Evolutionary conservation across 2,113 vertebrate species (phyloP).

Genomic region (Ornithorhynchus anatinus): DNA sequence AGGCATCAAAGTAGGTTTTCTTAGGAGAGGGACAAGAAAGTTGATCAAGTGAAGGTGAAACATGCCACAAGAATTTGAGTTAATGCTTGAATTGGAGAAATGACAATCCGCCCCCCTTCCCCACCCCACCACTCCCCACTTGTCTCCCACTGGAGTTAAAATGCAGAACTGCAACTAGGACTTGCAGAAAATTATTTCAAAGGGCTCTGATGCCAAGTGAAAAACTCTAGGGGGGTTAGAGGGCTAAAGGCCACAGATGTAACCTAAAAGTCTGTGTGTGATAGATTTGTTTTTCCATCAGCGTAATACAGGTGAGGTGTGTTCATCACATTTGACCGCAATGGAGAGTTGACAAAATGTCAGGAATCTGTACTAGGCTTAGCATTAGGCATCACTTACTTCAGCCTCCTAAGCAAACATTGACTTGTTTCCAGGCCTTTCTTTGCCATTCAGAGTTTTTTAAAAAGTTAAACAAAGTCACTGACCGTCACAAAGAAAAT

Average conservation of each 20-base stretch:
- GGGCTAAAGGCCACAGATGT: constrained; percentile 70
- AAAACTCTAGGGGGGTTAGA: constrained; percentile 60
- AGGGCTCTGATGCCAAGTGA: constrained; percentile 63
- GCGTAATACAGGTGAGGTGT: constrained; percentile 78
- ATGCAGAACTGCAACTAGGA: constrained; percentile 64
- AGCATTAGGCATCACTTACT: constrained; percentile 69
- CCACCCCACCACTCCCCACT: not conserved
- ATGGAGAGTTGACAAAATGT: constrained; percentile 67
- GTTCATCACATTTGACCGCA: constrained; percentile 69
- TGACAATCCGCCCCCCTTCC: not conserved
- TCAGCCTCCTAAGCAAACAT: constrained; percentile 71
- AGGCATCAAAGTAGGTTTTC: no score
- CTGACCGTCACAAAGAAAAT: constrained; percentile 50
- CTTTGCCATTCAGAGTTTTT: constrained; percentile 29
- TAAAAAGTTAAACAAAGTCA: constrained; percentile 47
- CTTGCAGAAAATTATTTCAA: constrained; percentile 65
- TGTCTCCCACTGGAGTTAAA: constrained; percentile 73
- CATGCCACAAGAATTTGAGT: not conserved
- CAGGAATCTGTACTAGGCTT: constrained; percentile 67
- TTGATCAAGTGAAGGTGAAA: not conserved
- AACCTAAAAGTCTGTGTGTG: constrained; percentile 57
- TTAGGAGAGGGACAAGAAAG: no score
- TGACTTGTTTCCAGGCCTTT: constrained; percentile 23
- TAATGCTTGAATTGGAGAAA: not conserved
- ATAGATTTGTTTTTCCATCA: constrained; percentile 80